A percentile compares a stretch with the other conserved stretches of the same genome.
These are phyloP conservation scores for Drosophila putrida DNA, from an alignment of 2,888 invertebrate genomes.

Conservation along the genomic window DNA sequence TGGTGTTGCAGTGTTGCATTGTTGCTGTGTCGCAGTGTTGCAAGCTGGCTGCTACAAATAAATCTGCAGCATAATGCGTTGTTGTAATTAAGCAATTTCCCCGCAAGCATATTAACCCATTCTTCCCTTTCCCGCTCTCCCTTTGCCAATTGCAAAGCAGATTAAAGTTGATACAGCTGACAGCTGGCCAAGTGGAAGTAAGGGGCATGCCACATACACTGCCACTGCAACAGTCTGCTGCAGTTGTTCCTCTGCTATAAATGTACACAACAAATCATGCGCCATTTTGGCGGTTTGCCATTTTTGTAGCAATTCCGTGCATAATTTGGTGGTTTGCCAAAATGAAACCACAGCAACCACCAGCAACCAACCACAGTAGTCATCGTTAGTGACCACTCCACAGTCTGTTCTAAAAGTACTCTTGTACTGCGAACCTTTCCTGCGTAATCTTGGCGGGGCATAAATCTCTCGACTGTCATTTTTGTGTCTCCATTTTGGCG, in stretches of 20 bases:
- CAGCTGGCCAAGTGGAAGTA: constrained; percentile 9
- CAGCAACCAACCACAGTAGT: constrained; percentile 40
- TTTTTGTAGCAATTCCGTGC: constrained; percentile 66
- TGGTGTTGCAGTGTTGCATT: constrained; percentile 54
- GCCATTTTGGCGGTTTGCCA: constrained; percentile 74
- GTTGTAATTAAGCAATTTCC: constrained; percentile 77
- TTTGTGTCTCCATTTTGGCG: constrained; percentile 84
- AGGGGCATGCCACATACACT: constrained; percentile 1
- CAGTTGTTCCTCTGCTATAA: constrained; percentile 55
- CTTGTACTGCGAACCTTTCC: constrained; percentile 23
- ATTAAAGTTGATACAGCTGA: constrained; percentile 28
- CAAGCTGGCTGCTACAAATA: constrained; percentile 54
- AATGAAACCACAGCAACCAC: constrained; percentile 42
- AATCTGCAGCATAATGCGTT: constrained; percentile 57
- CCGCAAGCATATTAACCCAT: constrained; percentile 42
- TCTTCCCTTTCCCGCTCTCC: background rate
- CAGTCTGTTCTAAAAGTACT: constrained; percentile 3
- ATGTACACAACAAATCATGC: constrained; percentile 78
- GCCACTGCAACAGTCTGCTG: constrained; percentile 2
- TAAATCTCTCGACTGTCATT: constrained; percentile 83
- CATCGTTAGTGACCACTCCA: constrained; percentile 14
- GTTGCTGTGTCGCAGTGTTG: constrained; percentile 21
- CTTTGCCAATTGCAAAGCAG: background rate
- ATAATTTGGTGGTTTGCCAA: constrained; percentile 68
- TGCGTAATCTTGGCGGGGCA: constrained; percentile 81